Base-by-base conservation (phyloP, 2,797 vertebrate genomes). In the Crocidura indochinensis region DNA sequence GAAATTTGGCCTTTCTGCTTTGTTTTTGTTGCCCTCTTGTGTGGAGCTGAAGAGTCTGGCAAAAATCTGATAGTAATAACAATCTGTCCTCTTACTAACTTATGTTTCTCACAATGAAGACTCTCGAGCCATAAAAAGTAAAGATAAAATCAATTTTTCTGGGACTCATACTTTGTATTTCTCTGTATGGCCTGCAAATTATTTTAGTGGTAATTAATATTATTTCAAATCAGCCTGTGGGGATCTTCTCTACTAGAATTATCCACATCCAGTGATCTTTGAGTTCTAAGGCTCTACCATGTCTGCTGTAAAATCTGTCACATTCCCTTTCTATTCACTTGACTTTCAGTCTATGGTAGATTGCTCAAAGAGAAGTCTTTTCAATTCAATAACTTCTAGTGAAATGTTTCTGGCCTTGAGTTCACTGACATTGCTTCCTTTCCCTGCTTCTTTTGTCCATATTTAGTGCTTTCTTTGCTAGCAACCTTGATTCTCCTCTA, bases 21-120 rank as follows among this genome's bases (percentile, higher is more conserved):
- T 96, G 89, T 96, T 95, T 96, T 94, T 68, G 85, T 87, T 85
- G 75, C 78, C 78, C 75, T 94, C 84, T 75, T 80, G 60, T 68
- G 84, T 87, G 79, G 56, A 76, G 71, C 44, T 53, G 84, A 84
- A 76, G 81, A 87, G 72, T 14, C 72, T 67, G 71, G 56, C 53
- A 75, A 68, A 38, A 88, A 85, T 67, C 60, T 27, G 44, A 20
- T 64, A 11, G 26, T 11, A 51, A n/a, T 62, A 56, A 64, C 65
- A 56, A 64, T 24, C 53, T 68, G 91, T 76, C 31, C 77, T 67
- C 90, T 82, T 87, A 53, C 46, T 83, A 84, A 87, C 81, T 81
- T 81, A 78, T 77, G 77, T 73, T 10, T 85, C 46, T 88, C 49
- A 24, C 81, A 74, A 60, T 85, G 75, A 87, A 47, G 51, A 69